Evolutionary conservation across 2,888 invertebrate genomes (phyloP), one percentile per base, ranked within the genome.

Genomic region (Agonopterix heracliana): DNA sequence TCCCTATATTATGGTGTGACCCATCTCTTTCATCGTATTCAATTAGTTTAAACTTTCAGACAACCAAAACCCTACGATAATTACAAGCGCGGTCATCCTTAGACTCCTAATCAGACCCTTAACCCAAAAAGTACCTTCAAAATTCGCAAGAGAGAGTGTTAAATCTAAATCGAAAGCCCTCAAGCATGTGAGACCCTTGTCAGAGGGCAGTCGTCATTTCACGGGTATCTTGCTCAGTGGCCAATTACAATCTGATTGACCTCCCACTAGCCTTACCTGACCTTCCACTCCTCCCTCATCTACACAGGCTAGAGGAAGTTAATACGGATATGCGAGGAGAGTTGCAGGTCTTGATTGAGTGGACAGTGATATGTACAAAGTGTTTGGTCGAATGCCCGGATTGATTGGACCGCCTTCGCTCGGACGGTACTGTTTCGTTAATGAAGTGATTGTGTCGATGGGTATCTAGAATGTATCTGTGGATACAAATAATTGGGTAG

Each of bases 161-260:
- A 66, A 64, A 56, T 71, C 52, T 69, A 71, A 78, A 78, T 71
- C 64, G 74, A 77, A 75, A 66, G 68, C 74, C 71, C 64, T 63
- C 67, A 60, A 76, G 75, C 78, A 70, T 73, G 56, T 54, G 54
- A 69, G 60, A 80, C 82, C 85, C 83, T 80, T 77, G 80, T 84
- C 83, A 82, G 74, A 60, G 73, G 78, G 68, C 77, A 82, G 77
- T 79, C 73, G 71, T 80, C 83, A 83, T 83, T 86, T 84, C 83
- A 85, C 83, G 85, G 81, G 74, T 85, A 82, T 82, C 85, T 84
- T 82, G 71, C 58, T 71, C 63, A 71, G 74, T 74, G 74, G 75
- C 77, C 84, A 85, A 85, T 85, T 84, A 84, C 83, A 78, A 72
- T 75, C 78, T 81, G 83, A 84, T 80, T 78, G 83, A 78, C 83